Base-by-base conservation (phyloP, 2,888 invertebrate species). In the Urechis unicinctus region DNA sequence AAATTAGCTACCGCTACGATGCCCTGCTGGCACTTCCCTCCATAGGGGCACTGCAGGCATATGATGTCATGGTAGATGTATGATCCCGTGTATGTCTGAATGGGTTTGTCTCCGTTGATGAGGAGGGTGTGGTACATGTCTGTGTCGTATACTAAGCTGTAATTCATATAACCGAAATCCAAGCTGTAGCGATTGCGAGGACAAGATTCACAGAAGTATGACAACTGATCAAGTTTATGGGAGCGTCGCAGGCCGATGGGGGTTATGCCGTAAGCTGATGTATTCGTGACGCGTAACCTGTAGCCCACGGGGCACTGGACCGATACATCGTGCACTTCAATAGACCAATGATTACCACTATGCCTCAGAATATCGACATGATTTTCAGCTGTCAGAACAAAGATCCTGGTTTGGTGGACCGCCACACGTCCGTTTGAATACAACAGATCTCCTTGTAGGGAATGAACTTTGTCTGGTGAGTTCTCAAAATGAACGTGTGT, bases 331-430 rank as follows among this genome's bases (percentile, higher is more conserved):
- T 36, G 53, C 43, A 64, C 64, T 9, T 61, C 60, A 17, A 64
- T 64, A 22, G 64, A 63, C 64, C 64, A 64, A 44, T 59, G 62
- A 36, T 63, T 55, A n/a, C 64, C 64, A 31, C 58, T 61, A 53
- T 64, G 64, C 21, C 63, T 50, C 3, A 63, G 24, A 17, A 63
- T 46, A 2, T 58, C 55, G 43, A 61, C 57, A 58, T 63, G 63
- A 46, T 57, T 63, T 13, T 26, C 30, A 2, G 63, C 62, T 3
- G 60, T 44, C 26, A 53, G 42, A 2, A 59, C 56, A 25, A 49
- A 1, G 17, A 63, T 46, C 6, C 48, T 30, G 6, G 53, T 59
- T 1, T 50, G 55, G 17, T 51, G 48, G 17, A 63, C 42, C n/a
- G 29, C n/a, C 9, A 63, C 61, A 17, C 22, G 24, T 2, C 61